Conservation (phyloP, 1,140 invertebrate genomes). For the Euschistus heros region DNA sequence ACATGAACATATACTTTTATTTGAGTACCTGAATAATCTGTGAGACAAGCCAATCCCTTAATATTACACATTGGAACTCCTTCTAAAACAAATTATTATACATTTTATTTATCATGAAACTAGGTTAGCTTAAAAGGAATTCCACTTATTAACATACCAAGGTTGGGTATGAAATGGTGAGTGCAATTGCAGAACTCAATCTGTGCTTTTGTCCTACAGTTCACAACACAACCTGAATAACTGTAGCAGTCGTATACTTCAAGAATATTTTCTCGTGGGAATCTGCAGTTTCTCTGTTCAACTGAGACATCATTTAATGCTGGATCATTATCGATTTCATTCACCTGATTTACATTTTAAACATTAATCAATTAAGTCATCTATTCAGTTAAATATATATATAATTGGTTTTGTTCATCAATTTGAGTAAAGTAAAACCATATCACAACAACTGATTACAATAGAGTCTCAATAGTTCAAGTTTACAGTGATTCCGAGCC, state of each 20-base stretch:
- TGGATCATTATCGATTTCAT: constrained; percentile 48
- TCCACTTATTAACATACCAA: constrained; percentile 30
- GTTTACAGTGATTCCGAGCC: too few relatives aligned
- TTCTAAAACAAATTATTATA: constrained; percentile 16
- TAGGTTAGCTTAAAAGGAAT: too few relatives aligned
- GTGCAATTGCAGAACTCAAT: constrained; percentile 50
- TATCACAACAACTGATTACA: too few relatives aligned
- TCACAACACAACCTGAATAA: constrained; percentile 54
- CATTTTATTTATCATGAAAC: too few relatives aligned
- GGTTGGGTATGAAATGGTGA: constrained; percentile 51
- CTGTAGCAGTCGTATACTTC: constrained; percentile 51
- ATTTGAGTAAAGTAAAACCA: neutral
- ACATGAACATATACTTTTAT: too few relatives aligned
- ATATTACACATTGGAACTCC: constrained; percentile 24
- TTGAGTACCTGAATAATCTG: constrained; percentile 37
- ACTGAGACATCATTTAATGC: constrained; percentile 42
- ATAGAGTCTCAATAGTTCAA: too few relatives aligned
- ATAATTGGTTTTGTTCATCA: too few relatives aligned
- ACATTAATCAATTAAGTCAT: too few relatives aligned
- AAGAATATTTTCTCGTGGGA: constrained; percentile 49
- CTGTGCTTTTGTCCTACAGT: constrained; percentile 52
- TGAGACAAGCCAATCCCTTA: constrained; percentile 22
- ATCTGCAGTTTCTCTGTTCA: constrained; percentile 47
- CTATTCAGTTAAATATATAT: too few relatives aligned
- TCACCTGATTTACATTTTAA: constrained; percentile 32